Conservation (phyloP, 2,797 vertebrate species). For the Gallinago solitaria region DNA sequence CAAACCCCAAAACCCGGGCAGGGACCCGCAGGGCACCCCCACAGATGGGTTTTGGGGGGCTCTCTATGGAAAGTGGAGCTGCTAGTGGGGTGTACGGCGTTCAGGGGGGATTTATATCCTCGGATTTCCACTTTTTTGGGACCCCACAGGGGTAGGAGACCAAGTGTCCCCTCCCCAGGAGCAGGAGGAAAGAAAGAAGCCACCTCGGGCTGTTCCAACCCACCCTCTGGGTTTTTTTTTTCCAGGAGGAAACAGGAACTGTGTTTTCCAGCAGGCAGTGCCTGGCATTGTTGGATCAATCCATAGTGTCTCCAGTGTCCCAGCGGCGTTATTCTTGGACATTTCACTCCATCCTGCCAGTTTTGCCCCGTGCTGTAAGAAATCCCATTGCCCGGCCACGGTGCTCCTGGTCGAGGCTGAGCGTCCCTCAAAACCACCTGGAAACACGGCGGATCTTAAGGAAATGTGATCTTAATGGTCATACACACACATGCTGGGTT, state of each 20-base stretch:
- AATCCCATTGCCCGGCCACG: accelerated
- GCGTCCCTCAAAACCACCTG: accelerated
- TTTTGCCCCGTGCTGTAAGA: neutral
- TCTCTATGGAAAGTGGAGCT: accelerated
- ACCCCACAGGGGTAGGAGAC: neutral
- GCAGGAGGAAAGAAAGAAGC: neutral
- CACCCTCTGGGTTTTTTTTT: neutral
- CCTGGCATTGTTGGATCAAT: accelerated
- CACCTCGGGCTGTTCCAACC: neutral
- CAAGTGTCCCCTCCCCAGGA: accelerated
- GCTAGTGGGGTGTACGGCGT: accelerated
- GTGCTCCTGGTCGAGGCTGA: accelerated
- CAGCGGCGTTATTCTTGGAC: accelerated
- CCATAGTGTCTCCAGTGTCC: neutral
- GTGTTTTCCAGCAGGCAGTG: neutral
- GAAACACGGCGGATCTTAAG: accelerated
- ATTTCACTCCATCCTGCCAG: neutral
- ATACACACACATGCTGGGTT: accelerated
- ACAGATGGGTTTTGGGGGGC: accelerated
- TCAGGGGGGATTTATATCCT: accelerated
- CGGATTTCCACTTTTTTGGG: neutral
- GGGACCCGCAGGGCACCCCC: accelerated
- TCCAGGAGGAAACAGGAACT: neutral
- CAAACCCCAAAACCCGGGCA: neutral
- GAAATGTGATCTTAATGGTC: accelerated